Base-by-base conservation (phyloP, 2,113 vertebrate genomes). In the Sturnira hondurensis region DNA sequence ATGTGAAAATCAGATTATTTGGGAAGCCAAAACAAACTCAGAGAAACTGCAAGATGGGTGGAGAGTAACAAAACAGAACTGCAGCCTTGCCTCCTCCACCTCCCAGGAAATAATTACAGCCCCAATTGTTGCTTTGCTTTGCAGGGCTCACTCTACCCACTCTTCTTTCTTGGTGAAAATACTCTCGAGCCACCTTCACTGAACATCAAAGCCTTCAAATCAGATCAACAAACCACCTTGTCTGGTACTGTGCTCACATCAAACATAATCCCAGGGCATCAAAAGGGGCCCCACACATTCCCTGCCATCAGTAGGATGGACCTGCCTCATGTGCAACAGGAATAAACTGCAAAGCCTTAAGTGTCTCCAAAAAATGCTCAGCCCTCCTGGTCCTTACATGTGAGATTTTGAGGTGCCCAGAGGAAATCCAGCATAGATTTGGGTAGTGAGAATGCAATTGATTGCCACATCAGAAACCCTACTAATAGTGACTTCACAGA, bases 1-100 rank as follows among this genome's bases (percentile, higher is more conserved):
- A 96, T 65, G 76, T 92, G 85, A 94, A 97, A 94, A 95, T 92
- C 77, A 76, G 81, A 96, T 93, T 88, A 96, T 96, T 61, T 58
- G 43, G 74, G 45, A 90, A 93, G 73, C 77, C 76, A 43, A 82
- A 73, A 81, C 95, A 70, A 95, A 95, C 13, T 77, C 68, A 85
- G 82, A 76, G 91, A 91, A 97, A 82, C 88, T 86, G 89, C 50
- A 93, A 71, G 71, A 78, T 82, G 47, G 54, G 47, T 58, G 61
- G 28, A 31, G 77, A 80, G 16, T 13, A 20, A 52, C 15, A 58
- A 77, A 84, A 84, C 33, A 68, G 87, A 83, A 54, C 31, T 4
- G 31, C 6, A 4, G 33, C 74, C 71, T 73, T 41, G 33, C 10
- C 9, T 26, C n/a, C 4, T 7, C 12, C n/a, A 8, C 31, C 45